A percentile compares a stretch with the other conserved stretches of the same genome.
Evolutionary conservation across 2,113 vertebrate genomes (phyloP).

Genomic region (Tretioscincus oriximinensis): DNA sequence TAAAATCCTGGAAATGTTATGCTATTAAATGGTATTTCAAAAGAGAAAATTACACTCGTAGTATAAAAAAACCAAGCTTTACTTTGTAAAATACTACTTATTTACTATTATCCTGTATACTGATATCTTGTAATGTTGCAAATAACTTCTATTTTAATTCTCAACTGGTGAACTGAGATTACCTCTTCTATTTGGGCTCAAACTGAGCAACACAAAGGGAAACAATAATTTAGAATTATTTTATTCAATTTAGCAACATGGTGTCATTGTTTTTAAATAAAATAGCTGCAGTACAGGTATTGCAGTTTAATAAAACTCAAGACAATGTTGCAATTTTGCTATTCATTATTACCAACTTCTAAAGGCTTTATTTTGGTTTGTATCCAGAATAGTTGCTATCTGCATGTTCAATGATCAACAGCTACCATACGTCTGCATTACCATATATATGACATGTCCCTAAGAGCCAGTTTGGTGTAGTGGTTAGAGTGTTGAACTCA

Average conservation of each 20-base stretch:
- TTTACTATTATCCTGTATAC: conserved; percentile 64
- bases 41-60: conserved; percentile 50
- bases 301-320: conserved; percentile 44
- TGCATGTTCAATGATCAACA: too few relatives aligned
- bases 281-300: conserved; percentile 45
- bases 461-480: too few relatives aligned
- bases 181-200: conserved; percentile 60
- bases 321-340: background rate
- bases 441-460: too few relatives aligned
- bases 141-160: conserved; percentile 52
- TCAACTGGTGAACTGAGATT: conserved; percentile 55
- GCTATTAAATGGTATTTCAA: conserved; percentile 43
- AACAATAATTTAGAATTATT: conserved; percentile 69
- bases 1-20: conserved; percentile 32
- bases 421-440: too few relatives aligned
- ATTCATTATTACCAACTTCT: background rate
- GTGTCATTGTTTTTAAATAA: conserved; percentile 68
- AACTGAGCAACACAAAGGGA: conserved; percentile 65
- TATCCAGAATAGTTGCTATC: too few relatives aligned
- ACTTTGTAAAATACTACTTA: conserved; percentile 68
- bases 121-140: conserved; percentile 59
- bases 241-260: conserved; percentile 65
- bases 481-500: too few relatives aligned
- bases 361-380: background rate
- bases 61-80: conserved; percentile 53